A percentile compares a stretch with the other conserved stretches of the same genome.
These are phyloP conservation scores for Melozone crissalis DNA, from an alignment of 2,113 vertebrate species.

Conservation along the genomic window DNA sequence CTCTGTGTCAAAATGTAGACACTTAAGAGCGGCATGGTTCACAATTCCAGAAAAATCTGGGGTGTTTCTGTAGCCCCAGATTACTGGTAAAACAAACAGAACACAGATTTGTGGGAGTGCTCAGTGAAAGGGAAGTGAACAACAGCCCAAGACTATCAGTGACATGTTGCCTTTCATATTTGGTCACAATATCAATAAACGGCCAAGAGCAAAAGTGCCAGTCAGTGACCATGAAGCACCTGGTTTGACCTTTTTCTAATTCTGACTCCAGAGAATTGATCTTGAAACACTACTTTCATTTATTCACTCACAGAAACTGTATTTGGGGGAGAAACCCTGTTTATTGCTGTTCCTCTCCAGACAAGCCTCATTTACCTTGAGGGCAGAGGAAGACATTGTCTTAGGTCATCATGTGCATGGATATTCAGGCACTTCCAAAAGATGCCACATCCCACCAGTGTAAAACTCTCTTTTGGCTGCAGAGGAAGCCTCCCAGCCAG, in stretches of 20 bases:
- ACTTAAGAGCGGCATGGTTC: background rate
- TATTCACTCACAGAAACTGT: background rate
- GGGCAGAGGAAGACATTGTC: background rate
- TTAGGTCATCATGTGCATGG: background rate
- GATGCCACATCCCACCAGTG: background rate
- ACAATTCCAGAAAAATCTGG: background rate
- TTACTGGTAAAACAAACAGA: background rate
- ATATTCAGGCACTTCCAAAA: background rate
- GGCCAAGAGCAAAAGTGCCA: background rate
- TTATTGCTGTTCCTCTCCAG: background rate
- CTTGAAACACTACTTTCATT: background rate
- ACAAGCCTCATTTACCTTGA: background rate
- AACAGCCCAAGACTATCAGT: background rate
- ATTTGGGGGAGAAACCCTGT: accelerated
- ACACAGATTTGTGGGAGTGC: background rate
- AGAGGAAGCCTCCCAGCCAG: background rate
- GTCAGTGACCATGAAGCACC: background rate
- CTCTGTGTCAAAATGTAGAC: background rate
- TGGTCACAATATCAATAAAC: background rate
- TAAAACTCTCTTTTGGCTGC: background rate
- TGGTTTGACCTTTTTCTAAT: background rate
- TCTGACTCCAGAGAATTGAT: background rate
- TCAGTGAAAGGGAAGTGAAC: background rate
- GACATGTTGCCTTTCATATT: background rate
- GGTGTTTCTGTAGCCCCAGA: background rate